Conservation (phyloP, 2,888 invertebrate genomes). For the Andrena flavipes region DNA sequence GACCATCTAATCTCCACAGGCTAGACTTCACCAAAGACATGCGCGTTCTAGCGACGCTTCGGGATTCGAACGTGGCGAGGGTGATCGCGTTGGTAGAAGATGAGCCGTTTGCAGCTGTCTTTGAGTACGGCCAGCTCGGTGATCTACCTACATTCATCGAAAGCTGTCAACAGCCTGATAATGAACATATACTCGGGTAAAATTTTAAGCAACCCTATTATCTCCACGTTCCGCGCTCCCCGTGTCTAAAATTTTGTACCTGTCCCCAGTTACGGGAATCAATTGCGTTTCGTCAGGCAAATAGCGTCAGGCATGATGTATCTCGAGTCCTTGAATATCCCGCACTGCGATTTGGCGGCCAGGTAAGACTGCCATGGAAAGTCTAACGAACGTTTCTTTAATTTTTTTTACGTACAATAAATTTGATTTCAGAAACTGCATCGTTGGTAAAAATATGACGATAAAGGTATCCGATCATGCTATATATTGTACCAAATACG, state of each 20-base stretch:
- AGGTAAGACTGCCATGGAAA: conserved; percentile 86
- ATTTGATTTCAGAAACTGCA: conserved; percentile 90
- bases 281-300: conserved; percentile 94
- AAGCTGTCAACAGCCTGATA: conserved; percentile 65
- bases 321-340: conserved; percentile 94
- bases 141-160: conserved; percentile 91
- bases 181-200: conserved; percentile 17
- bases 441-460: conserved; percentile 92
- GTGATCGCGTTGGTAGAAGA: conserved; percentile 93
- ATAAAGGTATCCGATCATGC: conserved; percentile 95
- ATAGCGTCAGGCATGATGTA: conserved; percentile 97
- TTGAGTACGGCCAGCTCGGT: conserved; percentile 95
- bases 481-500: conserved; percentile 92
- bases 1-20: conserved; percentile 84
- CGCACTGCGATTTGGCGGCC: conserved; percentile 95
- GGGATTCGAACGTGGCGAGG: conserved; percentile 93
- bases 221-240: not conserved
- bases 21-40: conserved; percentile 95
- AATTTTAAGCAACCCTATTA: not conserved
- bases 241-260: not conserved
- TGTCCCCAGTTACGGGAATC: conserved; percentile 89
- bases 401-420: too few relatives aligned
- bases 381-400: not conserved
- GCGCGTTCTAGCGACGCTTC: conserved; percentile 92
- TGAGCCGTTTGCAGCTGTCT: conserved; percentile 94